Evolutionary conservation across 2,797 vertebrate species (phyloP), one percentile per base, ranked within the genome.

Genomic region (Pseudomugil gertrudae): DNA sequence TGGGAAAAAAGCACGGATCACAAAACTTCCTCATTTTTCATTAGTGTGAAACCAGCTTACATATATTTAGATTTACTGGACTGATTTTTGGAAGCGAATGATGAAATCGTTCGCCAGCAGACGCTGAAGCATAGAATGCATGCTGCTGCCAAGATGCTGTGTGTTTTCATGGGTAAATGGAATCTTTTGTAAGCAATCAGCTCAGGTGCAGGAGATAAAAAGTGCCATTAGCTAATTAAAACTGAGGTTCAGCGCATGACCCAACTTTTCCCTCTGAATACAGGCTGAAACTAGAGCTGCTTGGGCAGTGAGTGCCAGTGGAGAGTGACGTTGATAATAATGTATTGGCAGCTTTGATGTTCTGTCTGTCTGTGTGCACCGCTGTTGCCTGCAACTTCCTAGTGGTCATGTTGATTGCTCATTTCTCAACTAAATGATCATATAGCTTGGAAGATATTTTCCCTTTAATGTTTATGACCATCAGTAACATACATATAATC

Each of bases 161-260:
- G 83, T 81, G 83, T 84, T 86, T 85, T 84, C 77, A 63, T 69
- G 59, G 55, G 72, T 91, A 91, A 93, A 92, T 85, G 78, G 90
- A 89, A 78, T 85, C 90, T 90, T 93, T 92, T 92, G 89, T 91
- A 87, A 89, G 79, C 85, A 86, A 89, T 92, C 88, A 86, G 80
- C 90, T 90, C 85, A 84, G 82, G 86, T 38, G 76, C 81, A 80
- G 82, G 79, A 89, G 90, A 92, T 90, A 87, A 91, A 90, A 89
- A 80, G 79, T 47, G 57, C 90, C 90, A 92, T 93, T 93, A 94
- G 90, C 92, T 93, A 92, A 95, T 95, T 94, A 92, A 93, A 92
- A 85, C 60, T 56, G 65, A 83, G 79, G 84, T 84, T 87, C 74
- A 79, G 78, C 78, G 76, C 87, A 89, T 91, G 92, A 90, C 85